Evolutionary conservation across 1,140 invertebrate genomes (phyloP).

Genomic region (Anoplophora glabripennis): DNA sequence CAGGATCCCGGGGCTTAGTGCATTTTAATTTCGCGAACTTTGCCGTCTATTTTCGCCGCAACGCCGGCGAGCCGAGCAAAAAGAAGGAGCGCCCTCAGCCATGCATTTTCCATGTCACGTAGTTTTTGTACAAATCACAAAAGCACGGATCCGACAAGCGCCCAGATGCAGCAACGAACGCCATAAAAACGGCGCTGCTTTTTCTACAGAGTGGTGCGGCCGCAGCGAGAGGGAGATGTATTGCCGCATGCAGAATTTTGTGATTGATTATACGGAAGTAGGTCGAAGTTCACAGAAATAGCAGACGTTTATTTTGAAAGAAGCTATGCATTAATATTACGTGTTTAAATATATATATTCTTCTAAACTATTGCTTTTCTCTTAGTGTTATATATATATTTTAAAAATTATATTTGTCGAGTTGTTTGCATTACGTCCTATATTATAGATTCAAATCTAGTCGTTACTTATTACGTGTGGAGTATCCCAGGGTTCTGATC

Average conservation of each 20-base stretch:
- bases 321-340: neutral
- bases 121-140: conserved; percentile 38
- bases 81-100: conserved; percentile 10
- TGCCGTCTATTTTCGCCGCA: neutral
- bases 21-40: too few relatives aligned
- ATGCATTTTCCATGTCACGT: conserved; percentile 37
- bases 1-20: too few relatives aligned
- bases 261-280: neutral
- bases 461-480: too few relatives aligned
- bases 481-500: too few relatives aligned
- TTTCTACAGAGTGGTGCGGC: conserved; percentile 2
- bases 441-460: too few relatives aligned
- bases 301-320: neutral
- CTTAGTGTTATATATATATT: too few relatives aligned
- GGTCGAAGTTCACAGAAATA: neutral
- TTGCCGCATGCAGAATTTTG: neutral
- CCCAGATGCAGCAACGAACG: conserved; percentile 17
- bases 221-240: neutral
- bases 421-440: too few relatives aligned
- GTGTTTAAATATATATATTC: conserved; percentile 5
- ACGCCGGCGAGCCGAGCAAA: too few relatives aligned
- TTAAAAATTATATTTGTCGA: too few relatives aligned
- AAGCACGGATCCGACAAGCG: conserved; percentile 36
- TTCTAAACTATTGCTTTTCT: too few relatives aligned
- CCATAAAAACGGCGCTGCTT: conserved; percentile 6